Base-by-base conservation (phyloP, 2,113 vertebrate species). In the Odobenus rosmarus region DNA sequence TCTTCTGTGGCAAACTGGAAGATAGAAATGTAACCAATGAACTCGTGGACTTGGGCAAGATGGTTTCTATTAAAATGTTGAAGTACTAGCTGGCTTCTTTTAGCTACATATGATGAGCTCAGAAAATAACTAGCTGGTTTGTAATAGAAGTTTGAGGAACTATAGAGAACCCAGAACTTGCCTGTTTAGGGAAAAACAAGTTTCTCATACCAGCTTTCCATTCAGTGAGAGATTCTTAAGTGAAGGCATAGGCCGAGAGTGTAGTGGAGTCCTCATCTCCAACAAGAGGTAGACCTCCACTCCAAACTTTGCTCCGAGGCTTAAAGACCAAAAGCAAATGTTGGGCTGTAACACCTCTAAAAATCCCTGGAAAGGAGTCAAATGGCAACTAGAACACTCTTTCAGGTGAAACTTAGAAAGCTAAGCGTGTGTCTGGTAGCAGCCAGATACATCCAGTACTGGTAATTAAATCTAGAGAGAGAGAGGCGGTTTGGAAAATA, bases 251-350 rank as follows among this genome's bases (percentile, higher is more conserved):
- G n/a, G 4, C 26, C 77, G 31, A 64, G 49, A 91, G 2, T 7
- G 1, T 13, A 33, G 5, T n/a, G 18, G 82, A 69, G 13, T 67
- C 31, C 74, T 76, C 7, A 83, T 23, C 3, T 3, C 4, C n/a
- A 82, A 19, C 39, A 82, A n/a, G 67, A 83, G 5, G 13, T 15
- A 36, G 31, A 8, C 36, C 64, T 85, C 49, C 49, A 8, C 14
- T 51, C 3, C 18, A 64, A 53, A 11, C 36, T 95, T 92, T 95
- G 19, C 42, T 77, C 33, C 42, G 92, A 85, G 64, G 19, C 33
- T 87, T 82, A 87, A 76, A 87, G 81, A 93, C 33, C 59, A 83
- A 86, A 96, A 93, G 49, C 31, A 87, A 87, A 51, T 26, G 12
- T 42, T 80, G 57, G 28, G 8, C 1, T 67, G 3, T 69, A 51